phyloP scores from a whole-genome alignment of 2,797 vertebrate species.

The Pangasius sanitwongsei region DNA sequence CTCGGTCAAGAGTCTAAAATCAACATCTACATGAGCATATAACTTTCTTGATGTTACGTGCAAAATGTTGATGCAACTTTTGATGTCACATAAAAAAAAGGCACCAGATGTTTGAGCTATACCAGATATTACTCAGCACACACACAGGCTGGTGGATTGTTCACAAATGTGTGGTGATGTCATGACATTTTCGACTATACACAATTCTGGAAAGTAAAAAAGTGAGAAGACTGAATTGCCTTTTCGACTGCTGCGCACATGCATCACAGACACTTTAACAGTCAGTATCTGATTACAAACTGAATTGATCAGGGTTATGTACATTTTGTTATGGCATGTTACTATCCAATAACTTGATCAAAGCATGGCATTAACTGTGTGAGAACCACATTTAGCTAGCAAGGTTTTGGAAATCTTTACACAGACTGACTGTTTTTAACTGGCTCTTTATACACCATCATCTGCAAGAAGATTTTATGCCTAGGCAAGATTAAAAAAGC shows the following conservation, averaged over 20 bases:
- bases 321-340: neutral
- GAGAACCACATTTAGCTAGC: neutral
- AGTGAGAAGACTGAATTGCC: neutral
- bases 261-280: neutral
- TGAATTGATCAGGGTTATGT: neutral
- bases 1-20: neutral
- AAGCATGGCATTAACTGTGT: neutral
- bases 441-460: neutral
- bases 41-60: neutral
- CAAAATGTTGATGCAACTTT: no score
- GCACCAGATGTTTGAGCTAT: neutral
- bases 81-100: neutral
- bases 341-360: neutral
- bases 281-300: neutral
- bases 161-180: neutral
- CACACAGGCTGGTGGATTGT: neutral
- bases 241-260: neutral
- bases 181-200: neutral
- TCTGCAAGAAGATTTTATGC: neutral
- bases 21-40: neutral
- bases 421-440: neutral
- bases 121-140: neutral
- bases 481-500: neutral
- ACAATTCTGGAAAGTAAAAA: no score
- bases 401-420: neutral